phyloP scores from a whole-genome alignment of 2,797 vertebrate genomes.

The Acanthis flammea region DNA sequence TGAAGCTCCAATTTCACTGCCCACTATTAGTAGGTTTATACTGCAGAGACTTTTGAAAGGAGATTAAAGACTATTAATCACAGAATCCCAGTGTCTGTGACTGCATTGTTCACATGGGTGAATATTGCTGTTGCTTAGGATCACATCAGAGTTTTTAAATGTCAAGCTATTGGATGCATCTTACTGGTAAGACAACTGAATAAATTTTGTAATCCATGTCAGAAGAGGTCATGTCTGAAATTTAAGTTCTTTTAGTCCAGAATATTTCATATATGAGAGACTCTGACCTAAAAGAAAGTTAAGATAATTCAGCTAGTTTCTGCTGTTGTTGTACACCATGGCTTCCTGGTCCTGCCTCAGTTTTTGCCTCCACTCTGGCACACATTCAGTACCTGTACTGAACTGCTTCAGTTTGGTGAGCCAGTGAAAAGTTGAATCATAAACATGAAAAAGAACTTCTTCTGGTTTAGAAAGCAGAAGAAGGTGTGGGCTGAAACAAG shows the following conservation, averaged over 20 bases:
- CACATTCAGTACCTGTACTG: background rate
- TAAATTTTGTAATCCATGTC: background rate
- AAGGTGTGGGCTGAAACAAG: background rate
- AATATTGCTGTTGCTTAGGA: background rate
- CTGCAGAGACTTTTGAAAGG: slow-evolving; percentile 8
- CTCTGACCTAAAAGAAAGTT: background rate
- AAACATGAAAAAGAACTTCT: background rate
- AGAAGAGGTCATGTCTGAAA: background rate
- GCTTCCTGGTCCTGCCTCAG: background rate
- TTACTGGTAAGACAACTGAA: background rate
- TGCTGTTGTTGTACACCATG: background rate
- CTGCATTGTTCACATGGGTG: background rate
- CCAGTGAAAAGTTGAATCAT: background rate
- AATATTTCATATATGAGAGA: background rate
- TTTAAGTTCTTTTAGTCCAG: background rate
- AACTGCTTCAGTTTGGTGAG: background rate
- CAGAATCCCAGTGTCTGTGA: background rate
- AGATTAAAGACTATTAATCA: slow-evolving; percentile 50
- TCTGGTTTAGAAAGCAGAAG: background rate
- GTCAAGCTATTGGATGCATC: background rate
- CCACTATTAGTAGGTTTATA: slow-evolving; percentile 24
- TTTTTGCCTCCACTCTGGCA: background rate
- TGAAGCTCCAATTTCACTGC: background rate
- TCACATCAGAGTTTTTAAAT: background rate
- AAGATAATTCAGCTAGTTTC: background rate